Evolutionary conservation across 2,797 vertebrate genomes (phyloP).

Genomic region (Premnoplex brunnescens): DNA sequence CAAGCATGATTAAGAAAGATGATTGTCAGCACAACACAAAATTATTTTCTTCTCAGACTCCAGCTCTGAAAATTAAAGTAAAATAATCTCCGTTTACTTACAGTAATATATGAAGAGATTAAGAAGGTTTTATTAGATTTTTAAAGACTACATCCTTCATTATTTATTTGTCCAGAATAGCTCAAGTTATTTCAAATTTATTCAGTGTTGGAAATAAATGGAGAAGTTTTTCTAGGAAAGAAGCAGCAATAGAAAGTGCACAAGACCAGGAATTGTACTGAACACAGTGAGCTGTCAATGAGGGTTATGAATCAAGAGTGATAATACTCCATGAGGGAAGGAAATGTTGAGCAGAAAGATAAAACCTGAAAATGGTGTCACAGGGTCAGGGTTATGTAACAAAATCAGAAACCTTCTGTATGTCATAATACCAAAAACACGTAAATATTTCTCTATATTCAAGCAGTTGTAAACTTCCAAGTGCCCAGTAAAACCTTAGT

Average conservation of each 20-base stretch:
- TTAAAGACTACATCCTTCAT: neutral
- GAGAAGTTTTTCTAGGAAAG: neutral
- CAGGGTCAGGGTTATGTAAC: slow-evolving; percentile 7
- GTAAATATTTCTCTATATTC: neutral
- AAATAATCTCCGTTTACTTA: slow-evolving; percentile 19
- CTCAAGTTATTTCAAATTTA: neutral
- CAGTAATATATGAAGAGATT: slow-evolving; percentile 3
- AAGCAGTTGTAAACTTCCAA: neutral
- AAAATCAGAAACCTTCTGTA: neutral
- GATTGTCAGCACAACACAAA: neutral
- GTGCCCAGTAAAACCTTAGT: neutral
- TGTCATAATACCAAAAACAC: neutral
- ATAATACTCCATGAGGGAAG: neutral
- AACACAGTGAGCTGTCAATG: slow-evolving; percentile 7
- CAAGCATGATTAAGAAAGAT: neutral
- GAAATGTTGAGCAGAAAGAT: slow-evolving; percentile 7
- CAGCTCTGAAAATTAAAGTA: slow-evolving; percentile 4
- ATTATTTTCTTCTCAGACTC: neutral
- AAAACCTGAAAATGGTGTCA: slow-evolving; percentile 29
- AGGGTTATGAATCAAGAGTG: neutral
- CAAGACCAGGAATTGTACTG: neutral
- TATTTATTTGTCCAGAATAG: slow-evolving; percentile 9
- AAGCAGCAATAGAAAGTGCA: neutral
- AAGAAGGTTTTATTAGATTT: neutral
- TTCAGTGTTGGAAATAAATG: neutral